Conservation (phyloP, 2,797 vertebrate genomes). For the Poecilia wingei region DNA sequence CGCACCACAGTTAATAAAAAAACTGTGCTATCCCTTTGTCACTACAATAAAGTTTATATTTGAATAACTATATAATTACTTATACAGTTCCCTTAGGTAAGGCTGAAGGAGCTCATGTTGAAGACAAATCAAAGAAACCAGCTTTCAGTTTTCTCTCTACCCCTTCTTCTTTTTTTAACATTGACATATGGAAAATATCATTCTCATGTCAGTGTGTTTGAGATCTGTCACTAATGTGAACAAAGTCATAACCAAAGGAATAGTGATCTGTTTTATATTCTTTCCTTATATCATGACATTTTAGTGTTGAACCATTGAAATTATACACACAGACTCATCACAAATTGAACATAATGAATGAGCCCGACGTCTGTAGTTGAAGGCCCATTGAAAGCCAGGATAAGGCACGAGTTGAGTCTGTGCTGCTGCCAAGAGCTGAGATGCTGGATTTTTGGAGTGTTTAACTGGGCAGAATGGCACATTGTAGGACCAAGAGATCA, state of each 20-base stretch:
- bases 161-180: neutral
- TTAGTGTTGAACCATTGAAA: neutral
- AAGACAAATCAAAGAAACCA: neutral
- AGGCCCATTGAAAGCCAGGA: constrained; percentile 25
- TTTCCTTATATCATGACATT: neutral
- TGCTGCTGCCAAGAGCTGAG: constrained; percentile 31
- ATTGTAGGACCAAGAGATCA: constrained; percentile 42
- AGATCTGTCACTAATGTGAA: neutral
- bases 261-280: neutral
- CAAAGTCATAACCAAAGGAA: neutral
- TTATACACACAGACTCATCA: neutral
- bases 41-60: neutral
- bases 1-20: neutral
- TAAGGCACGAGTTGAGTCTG: constrained; percentile 24
- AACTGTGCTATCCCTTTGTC: neutral
- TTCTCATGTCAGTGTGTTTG: neutral
- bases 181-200: neutral
- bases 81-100: neutral
- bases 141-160: neutral
- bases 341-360: neutral
- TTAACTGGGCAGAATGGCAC: constrained; percentile 46
- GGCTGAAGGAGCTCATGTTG: neutral
- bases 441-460: constrained; percentile 42
- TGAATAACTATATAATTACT: neutral
- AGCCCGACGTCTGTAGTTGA: constrained; percentile 6